Evolutionary conservation across 1,140 invertebrate species (phyloP).

Genomic region (Conopomorpha cramerella): DNA sequence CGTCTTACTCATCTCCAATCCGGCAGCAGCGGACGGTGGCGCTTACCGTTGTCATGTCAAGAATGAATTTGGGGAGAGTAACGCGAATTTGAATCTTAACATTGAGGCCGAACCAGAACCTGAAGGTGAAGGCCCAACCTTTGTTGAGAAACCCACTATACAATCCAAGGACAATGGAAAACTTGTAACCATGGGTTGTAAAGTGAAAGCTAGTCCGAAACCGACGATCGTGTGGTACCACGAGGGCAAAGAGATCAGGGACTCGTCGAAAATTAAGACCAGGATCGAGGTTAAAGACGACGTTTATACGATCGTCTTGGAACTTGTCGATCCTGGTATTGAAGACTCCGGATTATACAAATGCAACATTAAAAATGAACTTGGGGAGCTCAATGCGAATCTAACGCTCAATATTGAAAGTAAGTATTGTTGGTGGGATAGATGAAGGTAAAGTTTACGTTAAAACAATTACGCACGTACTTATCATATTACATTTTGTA

Average conservation of each 20-base stretch:
- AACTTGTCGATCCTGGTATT: conserved; percentile 89
- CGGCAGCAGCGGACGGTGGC: conserved; percentile 91
- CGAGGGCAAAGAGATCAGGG: conserved; percentile 76
- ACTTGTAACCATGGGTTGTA: conserved; percentile 97
- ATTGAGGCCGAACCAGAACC: conserved; percentile 93
- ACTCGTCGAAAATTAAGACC: conserved; percentile 78
- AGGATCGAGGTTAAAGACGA: conserved; percentile 82
- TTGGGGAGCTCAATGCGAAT: conserved; percentile 96
- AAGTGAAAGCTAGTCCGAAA: conserved; percentile 91
- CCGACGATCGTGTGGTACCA: conserved; percentile 93
- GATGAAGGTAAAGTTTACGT: background rate
- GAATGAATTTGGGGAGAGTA: conserved; percentile 97
- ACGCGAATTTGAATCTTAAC: conserved; percentile 97
- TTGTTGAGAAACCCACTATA: conserved; percentile 94
- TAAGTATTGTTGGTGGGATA: conserved; percentile 57
- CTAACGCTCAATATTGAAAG: conserved; percentile 97
- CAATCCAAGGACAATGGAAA: conserved; percentile 94
- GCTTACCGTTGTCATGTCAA: conserved; percentile 96
- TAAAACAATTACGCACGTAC: conserved; percentile 1
- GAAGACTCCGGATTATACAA: conserved; percentile 98
- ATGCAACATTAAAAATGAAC: conserved; percentile 94
- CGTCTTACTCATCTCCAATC: conserved; percentile 81
- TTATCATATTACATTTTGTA: conserved; percentile 12
- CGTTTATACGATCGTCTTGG: conserved; percentile 87
- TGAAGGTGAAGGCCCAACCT: conserved; percentile 95